phyloP scores from a whole-genome alignment of 2,888 invertebrate species.

The Pseudococcus viburni region DNA sequence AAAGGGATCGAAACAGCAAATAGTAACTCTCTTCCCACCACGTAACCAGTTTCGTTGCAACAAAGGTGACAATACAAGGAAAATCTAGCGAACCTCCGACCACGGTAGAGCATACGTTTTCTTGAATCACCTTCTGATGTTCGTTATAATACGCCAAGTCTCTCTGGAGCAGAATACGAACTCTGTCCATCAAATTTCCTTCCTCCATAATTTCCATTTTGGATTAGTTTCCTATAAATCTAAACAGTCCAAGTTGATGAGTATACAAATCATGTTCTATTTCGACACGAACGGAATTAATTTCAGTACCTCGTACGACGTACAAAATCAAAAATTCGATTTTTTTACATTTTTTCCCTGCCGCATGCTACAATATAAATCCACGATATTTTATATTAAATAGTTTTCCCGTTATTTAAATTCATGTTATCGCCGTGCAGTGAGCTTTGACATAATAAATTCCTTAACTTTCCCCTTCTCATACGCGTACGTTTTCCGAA shows the following conservation, averaged over 20 bases:
- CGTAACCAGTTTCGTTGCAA: constrained; percentile 85
- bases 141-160: constrained; percentile 86
- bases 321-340: background rate
- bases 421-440: background rate
- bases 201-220: constrained; percentile 90
- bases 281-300: constrained; percentile 11
- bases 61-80: constrained; percentile 87
- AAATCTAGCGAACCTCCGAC: constrained; percentile 87
- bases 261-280: background rate
- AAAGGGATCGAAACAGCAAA: constrained; percentile 46
- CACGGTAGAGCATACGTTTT: constrained; percentile 83
- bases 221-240: background rate
- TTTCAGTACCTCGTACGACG: constrained; percentile 19
- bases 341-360: background rate
- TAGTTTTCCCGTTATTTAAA: constrained; percentile 50
- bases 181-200: constrained; percentile 90
- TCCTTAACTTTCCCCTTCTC: background rate
- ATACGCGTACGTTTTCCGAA: background rate
- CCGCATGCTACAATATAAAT: constrained; percentile 30
- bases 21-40: constrained; percentile 81
- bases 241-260: background rate
- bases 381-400: constrained; percentile 12
- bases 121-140: constrained; percentile 83
- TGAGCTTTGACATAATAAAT: constrained; percentile 37
- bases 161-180: constrained; percentile 84